These are phyloP conservation scores for Limanda limanda DNA, from an alignment of 2,113 vertebrate genomes.

Conservation along the genomic window DNA sequence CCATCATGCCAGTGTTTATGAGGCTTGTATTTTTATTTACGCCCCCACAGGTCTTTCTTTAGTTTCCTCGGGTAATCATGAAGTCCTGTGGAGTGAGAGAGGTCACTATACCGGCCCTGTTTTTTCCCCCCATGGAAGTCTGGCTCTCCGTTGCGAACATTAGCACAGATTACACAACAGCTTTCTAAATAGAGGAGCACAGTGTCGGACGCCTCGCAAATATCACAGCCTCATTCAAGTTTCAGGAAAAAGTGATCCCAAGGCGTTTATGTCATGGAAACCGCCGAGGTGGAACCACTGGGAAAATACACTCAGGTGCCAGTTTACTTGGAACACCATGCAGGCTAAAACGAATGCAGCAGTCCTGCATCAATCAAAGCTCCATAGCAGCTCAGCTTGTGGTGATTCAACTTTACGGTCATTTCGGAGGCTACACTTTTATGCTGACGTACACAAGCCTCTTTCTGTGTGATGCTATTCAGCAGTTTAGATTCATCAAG, in stretches of 20 bases:
- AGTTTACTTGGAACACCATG: neutral
- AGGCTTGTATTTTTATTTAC: conserved; percentile 64
- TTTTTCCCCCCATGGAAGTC: conserved; percentile 14
- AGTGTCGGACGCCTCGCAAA: conserved; percentile 1
- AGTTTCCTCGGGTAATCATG: conserved; percentile 50
- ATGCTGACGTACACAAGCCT: too few relatives aligned
- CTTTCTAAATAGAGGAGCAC: neutral
- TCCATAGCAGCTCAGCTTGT: neutral
- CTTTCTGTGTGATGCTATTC: too few relatives aligned
- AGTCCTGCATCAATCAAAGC: neutral
- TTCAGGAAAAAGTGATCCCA: conserved; percentile 51
- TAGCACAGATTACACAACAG: neutral
- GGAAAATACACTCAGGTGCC: neutral
- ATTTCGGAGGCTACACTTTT: too few relatives aligned
- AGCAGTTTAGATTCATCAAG: too few relatives aligned
- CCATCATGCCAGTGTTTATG: conserved; percentile 67
- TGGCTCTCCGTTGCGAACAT: neutral
- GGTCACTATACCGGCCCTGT: neutral
- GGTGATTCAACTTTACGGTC: neutral
- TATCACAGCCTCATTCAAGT: conserved; percentile 28
- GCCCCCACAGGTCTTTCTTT: conserved; percentile 41
- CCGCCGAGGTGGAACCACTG: neutral
- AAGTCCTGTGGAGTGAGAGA: conserved; percentile 28
- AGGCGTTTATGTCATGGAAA: conserved; percentile 52
- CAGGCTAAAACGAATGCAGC: neutral